Conservation (phyloP, 1,140 invertebrate genomes). For the Saccostrea echinata region DNA sequence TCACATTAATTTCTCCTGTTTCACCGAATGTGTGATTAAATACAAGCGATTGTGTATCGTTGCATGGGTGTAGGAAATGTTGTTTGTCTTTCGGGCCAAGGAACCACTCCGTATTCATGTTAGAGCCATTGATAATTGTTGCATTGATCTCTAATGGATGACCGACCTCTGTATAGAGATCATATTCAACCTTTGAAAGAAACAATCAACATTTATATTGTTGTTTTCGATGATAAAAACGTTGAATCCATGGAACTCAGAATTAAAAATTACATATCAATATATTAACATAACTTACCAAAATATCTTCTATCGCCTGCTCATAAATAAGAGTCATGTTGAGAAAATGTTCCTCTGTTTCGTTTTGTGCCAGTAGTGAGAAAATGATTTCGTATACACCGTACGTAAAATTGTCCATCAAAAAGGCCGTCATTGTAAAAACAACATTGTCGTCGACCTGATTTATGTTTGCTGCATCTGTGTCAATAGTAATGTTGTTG, state of each 20-base stretch:
- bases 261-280: not conserved
- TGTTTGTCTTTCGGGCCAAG: not conserved
- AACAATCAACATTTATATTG: not conserved
- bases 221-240: not conserved
- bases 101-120: conserved; percentile 15
- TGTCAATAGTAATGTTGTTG: not conserved
- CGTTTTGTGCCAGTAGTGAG: conserved; percentile 7
- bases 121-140: conserved; percentile 1
- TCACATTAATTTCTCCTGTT: conserved; percentile 9
- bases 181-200: not conserved
- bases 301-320: conserved; percentile 3
- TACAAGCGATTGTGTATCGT: not conserved
- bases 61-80: not conserved
- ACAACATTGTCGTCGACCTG: not conserved
- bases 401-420: not conserved
- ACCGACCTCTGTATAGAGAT: conserved; percentile 6
- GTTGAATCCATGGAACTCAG: too few species aligned
- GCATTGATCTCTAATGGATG: not conserved
- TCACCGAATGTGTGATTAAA: not conserved
- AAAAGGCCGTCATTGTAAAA: not conserved
- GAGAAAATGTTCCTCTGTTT: not conserved
- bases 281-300: not conserved
- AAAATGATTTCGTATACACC: not conserved
- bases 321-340: not conserved
- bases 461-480: not conserved